Conservation (phyloP, 2,888 invertebrate genomes). For the Salpingus planirostris region DNA sequence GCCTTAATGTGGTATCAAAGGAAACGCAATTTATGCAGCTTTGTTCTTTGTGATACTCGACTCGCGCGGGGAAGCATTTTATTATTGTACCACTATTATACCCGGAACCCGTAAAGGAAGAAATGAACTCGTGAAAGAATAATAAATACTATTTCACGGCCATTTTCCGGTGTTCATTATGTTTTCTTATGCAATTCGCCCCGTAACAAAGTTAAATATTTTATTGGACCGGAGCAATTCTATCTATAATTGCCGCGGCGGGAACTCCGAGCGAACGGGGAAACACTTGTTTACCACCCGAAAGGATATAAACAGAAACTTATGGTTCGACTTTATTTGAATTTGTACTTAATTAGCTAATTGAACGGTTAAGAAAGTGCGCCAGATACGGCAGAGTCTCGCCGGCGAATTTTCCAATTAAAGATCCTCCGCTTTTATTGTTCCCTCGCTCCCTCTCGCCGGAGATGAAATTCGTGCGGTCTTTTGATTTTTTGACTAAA, state of each 20-base stretch:
- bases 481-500: too few relatives aligned
- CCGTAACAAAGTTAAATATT: conserved; percentile 31
- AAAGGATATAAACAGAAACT: conserved; percentile 21
- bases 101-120: conserved; percentile 23
- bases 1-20: not conserved
- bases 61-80: conserved; percentile 17
- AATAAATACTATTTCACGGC: conserved; percentile 27
- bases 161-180: conserved; percentile 27
- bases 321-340: conserved; percentile 20
- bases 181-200: conserved; percentile 27
- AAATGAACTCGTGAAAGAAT: conserved; percentile 24
- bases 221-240: conserved; percentile 29
- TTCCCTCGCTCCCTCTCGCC: not conserved
- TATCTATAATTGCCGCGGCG: conserved; percentile 29
- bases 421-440: conserved; percentile 3
- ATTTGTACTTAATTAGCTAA: conserved; percentile 25
- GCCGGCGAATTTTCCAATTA: conserved; percentile 10
- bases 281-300: conserved; percentile 19
- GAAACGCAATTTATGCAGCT: conserved; percentile 11
- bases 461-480: too few relatives aligned
- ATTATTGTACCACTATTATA: conserved; percentile 20
- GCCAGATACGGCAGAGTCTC: conserved; percentile 1
- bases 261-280: conserved; percentile 16
- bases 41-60: conserved; percentile 5
- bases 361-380: conserved; percentile 16